Evolutionary conservation across 2,888 invertebrate genomes (phyloP).

Genomic region (Magallana nippona): DNA sequence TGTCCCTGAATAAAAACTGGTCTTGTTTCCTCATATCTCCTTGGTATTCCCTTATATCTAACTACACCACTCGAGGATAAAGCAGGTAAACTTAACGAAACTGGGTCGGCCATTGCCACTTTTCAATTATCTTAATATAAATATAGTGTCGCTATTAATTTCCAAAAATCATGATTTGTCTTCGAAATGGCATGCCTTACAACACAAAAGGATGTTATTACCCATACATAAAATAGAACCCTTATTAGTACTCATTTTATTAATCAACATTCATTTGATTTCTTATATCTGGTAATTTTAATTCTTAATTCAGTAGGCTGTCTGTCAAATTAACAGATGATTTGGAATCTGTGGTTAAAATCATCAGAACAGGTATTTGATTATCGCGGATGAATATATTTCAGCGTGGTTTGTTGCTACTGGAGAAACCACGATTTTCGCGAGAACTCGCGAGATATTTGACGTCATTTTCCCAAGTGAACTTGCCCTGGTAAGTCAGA

Average conservation of each 20-base stretch:
- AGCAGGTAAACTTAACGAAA: constrained; percentile 33
- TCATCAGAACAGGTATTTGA: not conserved
- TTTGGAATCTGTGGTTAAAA: no score
- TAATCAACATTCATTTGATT: not conserved
- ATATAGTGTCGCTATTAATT: not conserved
- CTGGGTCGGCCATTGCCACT: not conserved
- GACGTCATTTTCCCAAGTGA: not conserved
- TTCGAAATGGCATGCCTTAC: not conserved
- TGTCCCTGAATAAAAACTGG: constrained; percentile 72
- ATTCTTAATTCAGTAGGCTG: no score
- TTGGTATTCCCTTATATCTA: constrained; percentile 63
- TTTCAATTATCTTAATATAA: not conserved
- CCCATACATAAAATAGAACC: not conserved
- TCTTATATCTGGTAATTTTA: no score
- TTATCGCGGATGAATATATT: constrained; percentile 21
- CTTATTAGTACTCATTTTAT: not conserved
- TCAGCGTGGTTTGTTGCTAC: constrained; percentile 30
- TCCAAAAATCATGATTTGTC: not conserved
- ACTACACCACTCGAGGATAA: constrained; percentile 4
- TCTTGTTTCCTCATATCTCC: constrained; percentile 74
- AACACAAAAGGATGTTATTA: constrained; percentile 32
- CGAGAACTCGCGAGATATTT: constrained; percentile 7
- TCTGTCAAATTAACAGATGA: no score
- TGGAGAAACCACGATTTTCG: constrained; percentile 13
- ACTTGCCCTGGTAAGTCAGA: not conserved